Evolutionary conservation across 2,113 vertebrate genomes (phyloP).

Genomic region (Salvelinus namaycush): DNA sequence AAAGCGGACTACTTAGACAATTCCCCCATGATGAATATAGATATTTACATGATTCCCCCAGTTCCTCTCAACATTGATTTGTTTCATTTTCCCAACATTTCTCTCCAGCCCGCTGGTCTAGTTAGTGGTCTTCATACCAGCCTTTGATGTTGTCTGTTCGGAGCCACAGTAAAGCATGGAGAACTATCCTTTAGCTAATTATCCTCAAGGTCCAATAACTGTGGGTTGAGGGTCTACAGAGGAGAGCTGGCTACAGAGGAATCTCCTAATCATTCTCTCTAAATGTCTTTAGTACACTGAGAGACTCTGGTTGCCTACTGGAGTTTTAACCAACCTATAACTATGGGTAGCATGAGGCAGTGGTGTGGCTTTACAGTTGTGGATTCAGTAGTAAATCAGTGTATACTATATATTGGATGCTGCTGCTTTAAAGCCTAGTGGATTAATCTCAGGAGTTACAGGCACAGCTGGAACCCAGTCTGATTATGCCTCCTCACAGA

Average conservation of each 20-base stretch:
- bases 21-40: constrained; percentile 19
- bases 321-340: neutral
- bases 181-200: constrained; percentile 21
- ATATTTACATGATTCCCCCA: constrained; percentile 39
- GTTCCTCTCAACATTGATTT: constrained; percentile 79
- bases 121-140: constrained; percentile 42
- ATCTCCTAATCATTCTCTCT: constrained; percentile 20
- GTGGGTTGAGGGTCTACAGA: constrained; percentile 40
- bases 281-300: neutral
- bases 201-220: constrained; percentile 37
- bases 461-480: constrained; percentile 8
- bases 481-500: constrained; percentile 9
- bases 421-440: neutral
- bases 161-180: constrained; percentile 38
- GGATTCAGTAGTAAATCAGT: neutral
- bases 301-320: neutral
- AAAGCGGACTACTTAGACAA: neutral
- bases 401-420: neutral
- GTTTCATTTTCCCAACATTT: constrained; percentile 80
- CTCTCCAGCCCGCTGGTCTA: constrained; percentile 26
- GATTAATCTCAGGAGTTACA: neutral
- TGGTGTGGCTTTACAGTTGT: neutral
- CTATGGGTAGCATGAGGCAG: neutral
- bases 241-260: constrained; percentile 10
- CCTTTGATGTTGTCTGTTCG: constrained; percentile 57